Evolutionary conservation across 2,113 vertebrate genomes (phyloP).

Genomic region (Mola mola): DNA sequence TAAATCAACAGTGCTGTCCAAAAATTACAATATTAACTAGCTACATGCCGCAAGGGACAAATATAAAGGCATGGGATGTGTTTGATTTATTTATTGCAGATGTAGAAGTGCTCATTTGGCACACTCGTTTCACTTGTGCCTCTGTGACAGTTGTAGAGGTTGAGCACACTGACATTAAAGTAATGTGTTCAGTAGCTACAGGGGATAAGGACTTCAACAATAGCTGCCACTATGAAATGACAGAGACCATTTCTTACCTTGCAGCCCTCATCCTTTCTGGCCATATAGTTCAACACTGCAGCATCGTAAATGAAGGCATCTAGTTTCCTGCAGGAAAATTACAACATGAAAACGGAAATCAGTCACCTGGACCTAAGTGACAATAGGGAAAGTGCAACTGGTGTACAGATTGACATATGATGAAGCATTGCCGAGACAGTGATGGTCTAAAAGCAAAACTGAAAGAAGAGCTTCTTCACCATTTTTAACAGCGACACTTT

Average conservation of each 20-base stretch:
- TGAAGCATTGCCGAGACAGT: constrained; percentile 8
- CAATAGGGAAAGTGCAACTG: background rate
- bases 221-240: background rate
- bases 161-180: background rate
- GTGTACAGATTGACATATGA: constrained; percentile 13
- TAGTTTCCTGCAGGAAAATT: constrained; percentile 83
- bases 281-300: constrained; percentile 94
- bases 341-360: constrained; percentile 32
- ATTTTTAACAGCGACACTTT: too few relatives aligned
- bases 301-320: constrained; percentile 95
- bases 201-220: constrained; percentile 1
- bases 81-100: constrained; percentile 45
- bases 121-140: background rate
- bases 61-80: background rate
- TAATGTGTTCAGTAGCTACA: background rate
- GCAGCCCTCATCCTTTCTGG: constrained; percentile 92
- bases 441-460: background rate
- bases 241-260: constrained; percentile 72
- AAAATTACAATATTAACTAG: constrained; percentile 51
- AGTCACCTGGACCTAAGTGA: constrained; percentile 36
- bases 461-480: background rate
- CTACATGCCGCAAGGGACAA: constrained; percentile 9
- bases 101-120: constrained; percentile 17
- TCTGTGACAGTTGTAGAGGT: background rate
- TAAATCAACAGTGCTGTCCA: constrained; percentile 50